Evolutionary conservation across 2,797 vertebrate species (phyloP).

Genomic region (Podarcis lilfordi): DNA sequence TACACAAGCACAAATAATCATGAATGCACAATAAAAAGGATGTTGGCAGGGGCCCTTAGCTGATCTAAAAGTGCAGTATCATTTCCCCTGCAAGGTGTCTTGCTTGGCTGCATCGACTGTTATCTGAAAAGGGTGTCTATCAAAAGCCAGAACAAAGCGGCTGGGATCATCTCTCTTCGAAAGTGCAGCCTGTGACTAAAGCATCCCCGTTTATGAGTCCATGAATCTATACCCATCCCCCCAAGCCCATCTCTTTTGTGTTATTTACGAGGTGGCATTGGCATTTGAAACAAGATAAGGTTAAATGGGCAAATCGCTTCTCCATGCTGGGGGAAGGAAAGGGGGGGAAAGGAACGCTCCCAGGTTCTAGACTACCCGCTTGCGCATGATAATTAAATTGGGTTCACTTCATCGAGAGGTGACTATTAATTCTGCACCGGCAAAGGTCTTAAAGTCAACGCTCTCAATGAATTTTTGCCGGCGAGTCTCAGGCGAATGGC

Average conservation of each 20-base stretch:
- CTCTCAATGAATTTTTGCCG: neutral
- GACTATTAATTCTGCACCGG: neutral
- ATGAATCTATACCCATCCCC: constrained; percentile 21
- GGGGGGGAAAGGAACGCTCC: neutral
- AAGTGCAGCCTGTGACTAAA: constrained; percentile 9
- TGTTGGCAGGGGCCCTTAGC: neutral
- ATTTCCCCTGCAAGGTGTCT: neutral
- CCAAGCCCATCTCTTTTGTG: neutral
- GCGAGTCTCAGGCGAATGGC: constrained; percentile 51
- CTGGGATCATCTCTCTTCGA: constrained; percentile 9
- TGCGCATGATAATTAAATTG: neutral
- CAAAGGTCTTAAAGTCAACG: constrained; percentile 22
- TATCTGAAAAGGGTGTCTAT: constrained; percentile 19
- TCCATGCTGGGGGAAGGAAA: neutral
- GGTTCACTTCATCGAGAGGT: neutral
- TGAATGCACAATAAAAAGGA: no score
- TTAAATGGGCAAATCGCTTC: constrained; percentile 30
- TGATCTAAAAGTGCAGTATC: neutral
- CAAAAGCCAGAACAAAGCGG: constrained; percentile 12
- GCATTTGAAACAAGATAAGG: constrained; percentile 33
- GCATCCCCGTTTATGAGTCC: constrained; percentile 9
- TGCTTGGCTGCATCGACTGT: neutral
- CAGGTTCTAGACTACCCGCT: constrained; percentile 11
- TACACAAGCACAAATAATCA: no score
- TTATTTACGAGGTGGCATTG: constrained; percentile 5